Evolutionary conservation across 2,113 vertebrate species (phyloP), one percentile per base, ranked within the genome.

Genomic region (Gobius niger): DNA sequence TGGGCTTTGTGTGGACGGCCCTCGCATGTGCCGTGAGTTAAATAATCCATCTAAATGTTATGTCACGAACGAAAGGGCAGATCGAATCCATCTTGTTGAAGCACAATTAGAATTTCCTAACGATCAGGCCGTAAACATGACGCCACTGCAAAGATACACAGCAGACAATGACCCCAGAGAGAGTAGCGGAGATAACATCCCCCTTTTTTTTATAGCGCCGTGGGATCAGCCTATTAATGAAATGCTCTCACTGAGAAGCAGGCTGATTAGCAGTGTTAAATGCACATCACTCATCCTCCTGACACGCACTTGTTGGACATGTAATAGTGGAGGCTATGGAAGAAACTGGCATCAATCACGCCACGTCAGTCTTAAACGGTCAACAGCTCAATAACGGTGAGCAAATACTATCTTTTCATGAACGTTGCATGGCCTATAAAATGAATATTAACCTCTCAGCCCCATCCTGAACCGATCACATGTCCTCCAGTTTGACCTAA

Each of bases 21-120:
- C 18, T 61, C 53, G 66, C 15, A n/a, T 44, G 73, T 15, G 65
- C 57, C 57, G 47, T 16, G 66, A 73, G 72, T 69, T 77, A 79
- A 85, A 86, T 75, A 77, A 60, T 63, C 65, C 63, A 82, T 88
- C 84, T 82, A 85, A 87, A 88, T 82, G 84, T 83, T 73, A 64
- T 74, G 75, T 85, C 82, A 87, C 68, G 70, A 79, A 77, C 71
- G 59, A 79, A 85, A 83, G 81, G 77, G 64, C 81, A 69, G 76
- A 71, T 67, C 62, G 66, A 83, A 86, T 89, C 85, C 76, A 82
- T 83, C 80, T 80, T 61, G 59, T 70, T 77, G 81, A 82, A 82
- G 80, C 75, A 77, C 82, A 82, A 86, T 88, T 70, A 75, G 69
- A 75, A 76, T 57, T 66, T 76, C 63, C 52, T 14, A 40, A 49